These are phyloP conservation scores for Gandaritis pyraliata DNA, from an alignment of 2,888 invertebrate genomes.

Conservation along the genomic window DNA sequence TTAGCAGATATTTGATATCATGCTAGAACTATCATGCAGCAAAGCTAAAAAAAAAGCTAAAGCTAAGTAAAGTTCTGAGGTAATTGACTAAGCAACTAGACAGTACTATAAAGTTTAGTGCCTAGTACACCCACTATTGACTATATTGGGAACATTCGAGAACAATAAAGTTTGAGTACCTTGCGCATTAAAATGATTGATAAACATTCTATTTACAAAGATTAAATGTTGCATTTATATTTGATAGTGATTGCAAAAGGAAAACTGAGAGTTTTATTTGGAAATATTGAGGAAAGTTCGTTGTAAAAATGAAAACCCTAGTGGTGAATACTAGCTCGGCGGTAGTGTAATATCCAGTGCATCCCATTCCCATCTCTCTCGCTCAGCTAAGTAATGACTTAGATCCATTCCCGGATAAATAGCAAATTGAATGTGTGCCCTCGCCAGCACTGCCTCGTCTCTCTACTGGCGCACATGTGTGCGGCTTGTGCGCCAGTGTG, in stretches of 20 bases:
- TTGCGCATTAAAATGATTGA: too few relatives aligned
- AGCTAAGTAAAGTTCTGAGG: conserved; percentile 4
- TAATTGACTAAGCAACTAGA: conserved; percentile 7
- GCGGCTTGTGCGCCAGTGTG: conserved; percentile 27
- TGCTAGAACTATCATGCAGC: neutral
- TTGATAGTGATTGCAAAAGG: neutral
- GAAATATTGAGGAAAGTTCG: conserved; percentile 32
- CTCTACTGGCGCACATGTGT: conserved; percentile 46
- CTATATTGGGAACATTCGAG: conserved; percentile 3
- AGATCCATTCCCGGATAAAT: conserved; percentile 84
- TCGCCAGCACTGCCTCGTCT: conserved; percentile 50
- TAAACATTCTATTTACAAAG: too few relatives aligned
- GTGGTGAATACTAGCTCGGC: conserved; percentile 63
- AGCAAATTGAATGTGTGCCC: conserved; percentile 82
- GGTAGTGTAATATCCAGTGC: conserved; percentile 78
- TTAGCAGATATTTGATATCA: too few relatives aligned
- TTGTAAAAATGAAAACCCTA: conserved; percentile 35
- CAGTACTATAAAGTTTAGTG: conserved; percentile 7
- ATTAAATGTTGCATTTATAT: too few relatives aligned
- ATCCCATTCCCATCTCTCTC: conserved; percentile 78
- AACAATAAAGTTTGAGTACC: neutral
- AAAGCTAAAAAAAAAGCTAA: too few relatives aligned
- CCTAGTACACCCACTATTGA: conserved; percentile 4
- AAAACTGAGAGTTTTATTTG: conserved; percentile 38
- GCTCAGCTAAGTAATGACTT: conserved; percentile 84